Percentiles rank a stretch among this genome's conserved stretches.
Evolutionary conservation across 2,888 invertebrate species (phyloP).

Genomic region (Mamestra brassicae): DNA sequence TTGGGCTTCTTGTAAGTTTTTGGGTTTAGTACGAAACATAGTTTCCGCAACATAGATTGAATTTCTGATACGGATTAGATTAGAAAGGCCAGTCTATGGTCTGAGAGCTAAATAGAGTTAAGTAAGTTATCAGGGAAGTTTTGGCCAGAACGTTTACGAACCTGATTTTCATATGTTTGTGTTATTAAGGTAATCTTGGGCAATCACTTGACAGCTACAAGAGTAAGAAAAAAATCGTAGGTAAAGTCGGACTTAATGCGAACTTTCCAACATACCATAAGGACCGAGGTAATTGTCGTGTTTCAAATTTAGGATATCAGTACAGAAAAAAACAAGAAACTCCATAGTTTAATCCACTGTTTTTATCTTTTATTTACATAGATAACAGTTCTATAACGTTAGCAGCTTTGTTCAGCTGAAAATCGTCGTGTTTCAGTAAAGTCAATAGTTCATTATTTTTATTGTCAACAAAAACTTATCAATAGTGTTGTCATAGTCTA

Average conservation of each 20-base stretch:
- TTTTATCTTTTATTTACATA: conserved; percentile 34
- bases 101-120: conserved; percentile 7
- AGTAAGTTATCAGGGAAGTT: conserved; percentile 12
- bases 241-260: neutral
- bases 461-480: conserved; percentile 43
- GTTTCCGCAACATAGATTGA: conserved; percentile 51
- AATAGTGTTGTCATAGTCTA: conserved; percentile 52
- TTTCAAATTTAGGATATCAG: neutral
- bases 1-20: conserved; percentile 48
- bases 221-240: neutral
- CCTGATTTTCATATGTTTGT: neutral
- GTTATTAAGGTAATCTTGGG: neutral
- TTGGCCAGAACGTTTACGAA: neutral
- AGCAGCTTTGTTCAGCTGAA: conserved; percentile 25
- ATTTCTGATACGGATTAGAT: conserved; percentile 44
- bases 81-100: conserved; percentile 19
- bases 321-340: neutral
- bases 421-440: conserved; percentile 22
- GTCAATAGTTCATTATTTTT: conserved; percentile 39
- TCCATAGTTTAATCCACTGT: neutral
- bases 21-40: conserved; percentile 35
- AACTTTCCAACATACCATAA: neutral
- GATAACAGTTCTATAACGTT: conserved; percentile 27
- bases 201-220: neutral
- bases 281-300: too few species aligned